Base-by-base conservation (phyloP, 1,140 invertebrate genomes). In the Whitmania pigra region DNA sequence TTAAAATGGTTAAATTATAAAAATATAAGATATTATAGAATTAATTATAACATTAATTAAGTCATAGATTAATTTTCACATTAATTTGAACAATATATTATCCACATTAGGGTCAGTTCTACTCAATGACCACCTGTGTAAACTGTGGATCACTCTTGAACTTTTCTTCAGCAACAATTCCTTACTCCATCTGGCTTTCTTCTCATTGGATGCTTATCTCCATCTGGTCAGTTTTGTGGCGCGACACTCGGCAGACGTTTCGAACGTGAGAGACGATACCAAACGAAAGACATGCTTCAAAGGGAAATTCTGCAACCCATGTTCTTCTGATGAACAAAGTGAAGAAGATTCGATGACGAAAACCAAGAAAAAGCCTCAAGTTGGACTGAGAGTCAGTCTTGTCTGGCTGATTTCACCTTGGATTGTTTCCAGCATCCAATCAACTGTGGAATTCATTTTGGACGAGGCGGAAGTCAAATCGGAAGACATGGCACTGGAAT, bases 391-490 rank as follows among this genome's bases (percentile, higher is more conserved):
- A 40, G 54, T 73, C 66, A 53, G 67, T 20, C n/a, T 73, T 15
- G 31, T 73, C 0, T 73, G 72, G 72, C 20, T 73, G 18, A 57
- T 22, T 22, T 55, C 72, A 11, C 72, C 72, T n/a, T 73, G 72
- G 72, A 53, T 49, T 7, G 57, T 73, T 43, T 73, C 72, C 15
- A 25, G 29, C 25, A 57, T 73, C 18, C 72, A 73, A 43, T 29
- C 67, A n/a, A 55, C 60, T 7, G 72, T 57, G 20, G 54, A 73
- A 31, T 73, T 73, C 72, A 73, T 73, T n/a, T 57, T 73, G 40
- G 60, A 57, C 40, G 54, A 73, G 66, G 66, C 29, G 60, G 72
- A 73, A 29, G 60, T 22, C 25, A 63, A 31, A 31, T 13, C 22
- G 29, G 57, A 31, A 7, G 66, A 53, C n/a, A 69, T 25, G 18